phyloP scores from a whole-genome alignment of 2,888 invertebrate species.

The Melieria crassipennis region DNA sequence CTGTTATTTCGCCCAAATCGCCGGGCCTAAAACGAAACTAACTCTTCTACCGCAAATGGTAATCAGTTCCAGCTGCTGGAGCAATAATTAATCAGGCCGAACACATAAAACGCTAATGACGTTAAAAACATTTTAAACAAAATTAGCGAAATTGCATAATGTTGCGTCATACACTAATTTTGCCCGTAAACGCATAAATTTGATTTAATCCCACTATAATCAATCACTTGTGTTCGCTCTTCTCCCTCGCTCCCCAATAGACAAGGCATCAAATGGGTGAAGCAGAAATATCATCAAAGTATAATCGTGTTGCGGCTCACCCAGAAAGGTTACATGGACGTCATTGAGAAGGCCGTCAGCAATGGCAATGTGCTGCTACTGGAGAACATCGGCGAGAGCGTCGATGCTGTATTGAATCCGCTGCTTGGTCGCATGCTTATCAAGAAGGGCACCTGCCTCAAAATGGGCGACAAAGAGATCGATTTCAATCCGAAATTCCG shows the following conservation, averaged over 20 bases:
- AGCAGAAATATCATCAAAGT: conserved; percentile 80
- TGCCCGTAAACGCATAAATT: too few species aligned
- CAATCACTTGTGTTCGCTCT: too few species aligned
- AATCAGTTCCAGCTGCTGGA: too few species aligned
- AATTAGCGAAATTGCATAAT: too few species aligned
- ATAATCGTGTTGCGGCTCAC: conserved; percentile 81
- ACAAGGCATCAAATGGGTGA: conserved; percentile 96
- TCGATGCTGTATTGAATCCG: conserved; percentile 92
- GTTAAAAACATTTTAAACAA: too few species aligned
- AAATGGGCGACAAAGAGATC: conserved; percentile 93
- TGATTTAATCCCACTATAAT: too few species aligned
- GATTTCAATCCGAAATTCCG: conserved; percentile 86
- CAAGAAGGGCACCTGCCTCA: conserved; percentile 82
- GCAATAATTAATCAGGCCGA: too few species aligned
- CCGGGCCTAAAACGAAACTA: too few species aligned
- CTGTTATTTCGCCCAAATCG: too few species aligned
- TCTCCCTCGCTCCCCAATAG: conserved; percentile 52
- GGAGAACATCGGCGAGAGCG: conserved; percentile 88
- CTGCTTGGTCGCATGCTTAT: conserved; percentile 87
- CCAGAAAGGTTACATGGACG: conserved; percentile 84
- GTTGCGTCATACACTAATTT: too few species aligned
- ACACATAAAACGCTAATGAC: too few species aligned
- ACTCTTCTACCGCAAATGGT: too few species aligned
- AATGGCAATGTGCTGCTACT: conserved; percentile 82
- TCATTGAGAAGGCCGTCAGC: conserved; percentile 78